Conservation (phyloP, 2,113 vertebrate genomes). For the Formicarius rufipectus region DNA sequence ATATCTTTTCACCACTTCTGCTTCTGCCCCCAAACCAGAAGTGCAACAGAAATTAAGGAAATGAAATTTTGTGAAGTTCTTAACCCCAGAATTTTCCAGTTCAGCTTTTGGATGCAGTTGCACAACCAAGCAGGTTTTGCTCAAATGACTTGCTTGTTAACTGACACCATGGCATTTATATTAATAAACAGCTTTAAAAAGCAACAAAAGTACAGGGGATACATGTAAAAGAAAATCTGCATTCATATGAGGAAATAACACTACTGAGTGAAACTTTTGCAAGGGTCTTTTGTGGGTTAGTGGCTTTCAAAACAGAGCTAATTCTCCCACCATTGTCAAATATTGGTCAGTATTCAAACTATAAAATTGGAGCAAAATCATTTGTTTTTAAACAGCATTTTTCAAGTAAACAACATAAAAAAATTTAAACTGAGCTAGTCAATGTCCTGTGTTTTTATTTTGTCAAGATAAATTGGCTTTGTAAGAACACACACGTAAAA, state of each 20-base stretch:
- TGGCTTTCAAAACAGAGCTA: background rate
- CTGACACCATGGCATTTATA: background rate
- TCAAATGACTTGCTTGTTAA: background rate
- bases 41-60: slow-evolving; percentile 31
- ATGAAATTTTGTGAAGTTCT: background rate
- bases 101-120: slow-evolving; percentile 19
- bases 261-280: background rate
- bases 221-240: background rate
- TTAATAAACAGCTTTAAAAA: background rate
- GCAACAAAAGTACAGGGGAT: background rate
- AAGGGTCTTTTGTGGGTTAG: background rate
- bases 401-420: background rate
- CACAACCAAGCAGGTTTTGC: background rate
- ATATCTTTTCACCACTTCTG: slow-evolving; percentile 11
- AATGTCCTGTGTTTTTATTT: background rate
- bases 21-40: slow-evolving; percentile 25
- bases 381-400: background rate
- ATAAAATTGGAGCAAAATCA: background rate
- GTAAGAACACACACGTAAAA: background rate
- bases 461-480: background rate
- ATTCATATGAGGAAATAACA: background rate
- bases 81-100: slow-evolving; percentile 27
- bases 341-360: background rate
- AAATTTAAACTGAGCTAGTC: background rate
- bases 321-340: background rate